phyloP scores from a whole-genome alignment of 92 coral and sea anemone species.

The Paramuricea clavata region DNA sequence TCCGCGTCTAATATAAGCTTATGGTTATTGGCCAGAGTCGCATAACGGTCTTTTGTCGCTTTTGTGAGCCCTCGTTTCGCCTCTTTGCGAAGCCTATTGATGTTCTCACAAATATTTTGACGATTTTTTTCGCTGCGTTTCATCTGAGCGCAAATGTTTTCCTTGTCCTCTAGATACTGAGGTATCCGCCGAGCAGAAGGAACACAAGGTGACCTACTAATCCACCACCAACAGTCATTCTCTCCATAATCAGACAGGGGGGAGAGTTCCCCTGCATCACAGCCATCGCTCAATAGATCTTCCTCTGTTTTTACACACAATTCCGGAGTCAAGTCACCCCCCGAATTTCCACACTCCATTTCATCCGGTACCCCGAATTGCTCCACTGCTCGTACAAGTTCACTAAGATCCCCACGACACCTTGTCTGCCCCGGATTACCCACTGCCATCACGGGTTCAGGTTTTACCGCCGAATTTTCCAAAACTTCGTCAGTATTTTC shows the following conservation, averaged over 20 bases:
- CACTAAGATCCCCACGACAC: conserved; percentile 39
- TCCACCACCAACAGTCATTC: conserved; percentile 14
- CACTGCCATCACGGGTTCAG: neutral
- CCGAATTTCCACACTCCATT: neutral
- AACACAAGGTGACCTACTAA: conserved; percentile 52
- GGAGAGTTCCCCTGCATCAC: conserved; percentile 48
- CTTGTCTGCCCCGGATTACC: neutral
- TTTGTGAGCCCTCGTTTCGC: conserved; percentile 93
- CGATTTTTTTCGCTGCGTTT: conserved; percentile 83
- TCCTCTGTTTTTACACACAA: conserved; percentile 7
- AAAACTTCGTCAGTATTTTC: neutral
- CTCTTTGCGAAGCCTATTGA: conserved; percentile 83
- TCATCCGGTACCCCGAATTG: conserved; percentile 1
- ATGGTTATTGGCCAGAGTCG: conserved; percentile 12
- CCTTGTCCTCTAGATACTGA: conserved; percentile 77
- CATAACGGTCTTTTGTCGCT: conserved; percentile 54
- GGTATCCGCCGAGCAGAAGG: conserved; percentile 58
- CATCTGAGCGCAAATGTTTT: conserved; percentile 77
- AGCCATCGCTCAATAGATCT: conserved; percentile 53
- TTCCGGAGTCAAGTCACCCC: neutral
- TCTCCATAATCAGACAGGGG: conserved; percentile 22
- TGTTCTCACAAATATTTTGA: conserved; percentile 88
- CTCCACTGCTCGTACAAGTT: conserved; percentile 38
- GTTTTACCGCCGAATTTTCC: neutral
- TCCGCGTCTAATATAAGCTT: conserved; percentile 69